Evolutionary conservation across 2,113 vertebrate species (phyloP).

Genomic region (Herpailurus yagouaroundi): DNA sequence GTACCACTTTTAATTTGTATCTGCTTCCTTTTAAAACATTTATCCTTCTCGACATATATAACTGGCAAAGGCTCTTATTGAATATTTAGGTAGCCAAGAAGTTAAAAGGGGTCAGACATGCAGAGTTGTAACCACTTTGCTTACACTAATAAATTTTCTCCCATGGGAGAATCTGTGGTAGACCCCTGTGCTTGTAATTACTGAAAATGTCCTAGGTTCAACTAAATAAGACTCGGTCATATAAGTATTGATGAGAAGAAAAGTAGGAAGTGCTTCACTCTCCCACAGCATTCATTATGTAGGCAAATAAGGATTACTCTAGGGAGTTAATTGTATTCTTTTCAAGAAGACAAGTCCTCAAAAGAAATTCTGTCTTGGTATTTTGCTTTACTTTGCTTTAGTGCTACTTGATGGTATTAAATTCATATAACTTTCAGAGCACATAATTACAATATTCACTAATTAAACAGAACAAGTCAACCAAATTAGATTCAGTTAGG

Average conservation of each 20-base stretch:
- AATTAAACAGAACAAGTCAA: constrained; percentile 74
- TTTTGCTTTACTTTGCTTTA: constrained; percentile 63
- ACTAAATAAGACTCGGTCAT: constrained; percentile 15
- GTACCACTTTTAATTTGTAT: background rate
- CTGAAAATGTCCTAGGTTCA: constrained; percentile 44
- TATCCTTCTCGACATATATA: background rate
- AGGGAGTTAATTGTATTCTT: constrained; percentile 55
- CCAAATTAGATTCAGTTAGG: constrained; percentile 57
- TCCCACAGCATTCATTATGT: background rate
- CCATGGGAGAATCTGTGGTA: background rate
- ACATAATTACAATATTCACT: constrained; percentile 74
- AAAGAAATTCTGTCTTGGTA: constrained; percentile 47
- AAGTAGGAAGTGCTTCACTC: background rate
- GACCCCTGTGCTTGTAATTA: constrained; percentile 30
- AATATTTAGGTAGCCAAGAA: constrained; percentile 41
- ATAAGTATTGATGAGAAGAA: constrained; percentile 27
- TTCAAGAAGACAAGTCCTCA: constrained; percentile 44
- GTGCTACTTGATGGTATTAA: constrained; percentile 53
- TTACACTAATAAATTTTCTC: constrained; percentile 21
- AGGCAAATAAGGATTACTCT: constrained; percentile 43
- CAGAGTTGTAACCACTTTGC: background rate
- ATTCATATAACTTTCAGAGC: constrained; percentile 65
- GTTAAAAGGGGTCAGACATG: background rate
- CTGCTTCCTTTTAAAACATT: constrained; percentile 1
- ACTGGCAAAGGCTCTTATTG: background rate